Evolutionary conservation across 2,888 invertebrate species (phyloP), one percentile per base, ranked within the genome.

Genomic region (Notocelia uddmanniana): DNA sequence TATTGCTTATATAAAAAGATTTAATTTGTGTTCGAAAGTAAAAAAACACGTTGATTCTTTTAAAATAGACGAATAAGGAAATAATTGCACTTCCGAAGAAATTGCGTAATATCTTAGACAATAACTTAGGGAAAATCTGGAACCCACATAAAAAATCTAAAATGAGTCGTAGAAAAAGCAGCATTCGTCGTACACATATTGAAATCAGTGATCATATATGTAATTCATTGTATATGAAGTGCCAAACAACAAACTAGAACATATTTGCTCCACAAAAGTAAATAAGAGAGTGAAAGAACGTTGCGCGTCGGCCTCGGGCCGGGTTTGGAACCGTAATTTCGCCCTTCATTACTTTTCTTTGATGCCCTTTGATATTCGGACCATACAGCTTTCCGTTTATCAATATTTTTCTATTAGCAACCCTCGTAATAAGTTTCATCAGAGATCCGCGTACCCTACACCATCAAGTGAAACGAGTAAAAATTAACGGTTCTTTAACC

Each of bases 311-410:
- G 50, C 21, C 23, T n/a, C 23, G 50, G 50, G 50, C 23, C 48
- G 10, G 45, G 45, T 21, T 48, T 37, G 58, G 59, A n/a, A 23
- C 26, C 52, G 52, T 68, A 26, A 69, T 69, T 69, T 62, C 48
- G 34, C 48, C 34, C 48, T 41, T 69, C 55, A 69, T 69, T 69
- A 69, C 69, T 63, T 63, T 69, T 57, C 23, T 21, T 63, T 57
- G 48, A 69, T 69, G 26, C 34, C 54, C 45, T 54, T 68, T 68
- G 10, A 48, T 63, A 54, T 55, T 57, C 48, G 34, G 34, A 48
- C 15, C 55, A 34, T n/a, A 48, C n/a, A 50, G 26, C 26, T 5
- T 63, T 48, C 10, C 15, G 41, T 48, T 69, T 54, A 63, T 45
- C 55, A 55, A 48, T 48, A 69, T 45, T 62, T 69, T 63, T 18